Evolutionary conservation across 2,797 vertebrate species (phyloP).

Genomic region (Lacerta viridis): DNA sequence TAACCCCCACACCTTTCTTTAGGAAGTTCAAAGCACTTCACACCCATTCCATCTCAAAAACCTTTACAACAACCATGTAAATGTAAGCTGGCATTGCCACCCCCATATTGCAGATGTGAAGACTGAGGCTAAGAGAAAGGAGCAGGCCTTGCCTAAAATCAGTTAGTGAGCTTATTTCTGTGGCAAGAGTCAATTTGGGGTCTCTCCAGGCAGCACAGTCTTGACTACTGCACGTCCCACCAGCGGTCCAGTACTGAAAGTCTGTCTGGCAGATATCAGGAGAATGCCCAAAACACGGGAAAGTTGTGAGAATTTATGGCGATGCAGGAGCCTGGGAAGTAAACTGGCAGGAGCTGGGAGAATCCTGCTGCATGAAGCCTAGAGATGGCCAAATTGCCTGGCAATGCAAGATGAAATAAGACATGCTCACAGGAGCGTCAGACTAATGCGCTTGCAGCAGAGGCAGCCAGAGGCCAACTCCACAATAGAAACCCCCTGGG

Average conservation of each 20-base stretch:
- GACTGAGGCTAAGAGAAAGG: background rate
- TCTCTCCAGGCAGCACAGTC: no score
- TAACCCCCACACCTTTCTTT: background rate
- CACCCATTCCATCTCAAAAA: no score
- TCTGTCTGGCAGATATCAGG: background rate
- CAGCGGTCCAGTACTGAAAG: background rate
- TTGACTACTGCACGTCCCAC: background rate
- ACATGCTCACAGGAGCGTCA: no score
- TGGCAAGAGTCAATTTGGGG: no score
- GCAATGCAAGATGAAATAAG: background rate
- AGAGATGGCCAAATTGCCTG: background rate
- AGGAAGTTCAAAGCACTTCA: background rate
- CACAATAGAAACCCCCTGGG: background rate
- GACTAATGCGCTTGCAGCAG: background rate
- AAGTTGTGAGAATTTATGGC: background rate
- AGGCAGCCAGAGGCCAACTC: background rate
- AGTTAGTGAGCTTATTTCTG: background rate
- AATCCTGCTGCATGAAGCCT: background rate
- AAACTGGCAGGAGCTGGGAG: background rate
- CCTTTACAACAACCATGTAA: background rate
- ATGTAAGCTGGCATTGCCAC: background rate
- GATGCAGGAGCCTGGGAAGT: background rate
- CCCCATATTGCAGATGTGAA: background rate
- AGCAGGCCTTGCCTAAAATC: background rate
- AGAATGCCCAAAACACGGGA: background rate